phyloP scores from a whole-genome alignment of 2,113 vertebrate genomes.

The Panthera leo region DNA sequence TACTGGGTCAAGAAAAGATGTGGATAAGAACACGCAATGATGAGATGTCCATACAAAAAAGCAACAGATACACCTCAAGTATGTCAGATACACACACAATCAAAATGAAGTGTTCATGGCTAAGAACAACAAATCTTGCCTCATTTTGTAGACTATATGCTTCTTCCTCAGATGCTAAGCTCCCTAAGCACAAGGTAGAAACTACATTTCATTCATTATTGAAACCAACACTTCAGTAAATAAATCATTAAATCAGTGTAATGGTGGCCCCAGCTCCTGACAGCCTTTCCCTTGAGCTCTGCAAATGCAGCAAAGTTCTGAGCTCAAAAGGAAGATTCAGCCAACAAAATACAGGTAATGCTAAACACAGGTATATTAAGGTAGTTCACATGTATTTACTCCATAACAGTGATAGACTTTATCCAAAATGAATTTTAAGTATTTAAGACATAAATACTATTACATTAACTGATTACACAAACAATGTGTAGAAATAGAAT shows the following conservation, averaged over 20 bases:
- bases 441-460: background rate
- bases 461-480: background rate
- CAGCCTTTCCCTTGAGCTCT: background rate
- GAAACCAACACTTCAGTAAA: background rate
- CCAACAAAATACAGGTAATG: background rate
- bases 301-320: background rate
- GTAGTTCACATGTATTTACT: background rate
- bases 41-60: background rate
- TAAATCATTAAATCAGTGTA: background rate
- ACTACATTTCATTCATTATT: background rate
- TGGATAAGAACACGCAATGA: background rate
- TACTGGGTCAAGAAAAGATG: background rate
- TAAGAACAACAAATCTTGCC: background rate
- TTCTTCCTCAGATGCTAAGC: background rate
- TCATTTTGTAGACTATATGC: background rate
- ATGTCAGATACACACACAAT: background rate
- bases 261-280: background rate
- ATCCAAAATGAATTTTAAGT: background rate
- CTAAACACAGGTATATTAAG: background rate
- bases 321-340: background rate
- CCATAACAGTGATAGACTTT: background rate
- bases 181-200: constrained; percentile 1
- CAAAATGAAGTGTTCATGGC: background rate
- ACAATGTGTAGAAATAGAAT: background rate
- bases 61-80: background rate